A percentile compares a stretch with the other conserved stretches of the same genome.
phyloP scores from a whole-genome alignment of 2,113 vertebrate species.

The Trinectes maculatus region DNA sequence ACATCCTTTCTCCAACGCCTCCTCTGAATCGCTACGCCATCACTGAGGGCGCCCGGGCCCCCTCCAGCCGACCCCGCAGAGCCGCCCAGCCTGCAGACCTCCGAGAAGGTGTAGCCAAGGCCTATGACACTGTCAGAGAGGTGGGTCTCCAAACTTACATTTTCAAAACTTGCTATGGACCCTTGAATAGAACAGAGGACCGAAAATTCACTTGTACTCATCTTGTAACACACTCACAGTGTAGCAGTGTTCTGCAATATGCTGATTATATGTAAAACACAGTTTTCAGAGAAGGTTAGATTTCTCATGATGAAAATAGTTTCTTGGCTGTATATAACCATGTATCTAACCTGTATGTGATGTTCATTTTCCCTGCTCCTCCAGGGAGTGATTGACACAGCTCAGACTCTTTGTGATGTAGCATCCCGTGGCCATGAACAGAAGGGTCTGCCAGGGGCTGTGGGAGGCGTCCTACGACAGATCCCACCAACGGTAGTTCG shows the following conservation, averaged over 20 bases:
- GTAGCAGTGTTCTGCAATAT: neutral
- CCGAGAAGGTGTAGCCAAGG: constrained; percentile 91
- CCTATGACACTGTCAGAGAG: constrained; percentile 92
- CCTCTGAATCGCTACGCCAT: constrained; percentile 84
- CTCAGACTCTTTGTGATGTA: constrained; percentile 91
- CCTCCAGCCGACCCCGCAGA: constrained; percentile 76
- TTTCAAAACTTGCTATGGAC: too few relatives aligned
- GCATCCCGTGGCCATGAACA: constrained; percentile 91
- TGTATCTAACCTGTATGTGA: neutral
- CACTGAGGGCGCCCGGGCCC: constrained; percentile 83
- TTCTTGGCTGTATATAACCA: neutral
- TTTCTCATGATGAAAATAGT: neutral
- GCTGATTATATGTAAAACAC: neutral
- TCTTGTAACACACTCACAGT: neutral
- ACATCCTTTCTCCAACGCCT: constrained; percentile 90
- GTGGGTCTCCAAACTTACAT: constrained; percentile 65
- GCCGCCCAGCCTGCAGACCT: constrained; percentile 90
- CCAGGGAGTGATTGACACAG: constrained; percentile 91
- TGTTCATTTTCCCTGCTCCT: constrained; percentile 20
- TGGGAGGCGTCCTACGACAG: constrained; percentile 92
- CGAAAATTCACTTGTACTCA: too few relatives aligned
- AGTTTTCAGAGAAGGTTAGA: neutral
- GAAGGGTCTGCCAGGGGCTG: constrained; percentile 91
- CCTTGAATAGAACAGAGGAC: too few relatives aligned
- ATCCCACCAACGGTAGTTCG: constrained; percentile 92